Evolutionary conservation across 2,888 invertebrate genomes (phyloP).

Genomic region (Cepaea hortensis): DNA sequence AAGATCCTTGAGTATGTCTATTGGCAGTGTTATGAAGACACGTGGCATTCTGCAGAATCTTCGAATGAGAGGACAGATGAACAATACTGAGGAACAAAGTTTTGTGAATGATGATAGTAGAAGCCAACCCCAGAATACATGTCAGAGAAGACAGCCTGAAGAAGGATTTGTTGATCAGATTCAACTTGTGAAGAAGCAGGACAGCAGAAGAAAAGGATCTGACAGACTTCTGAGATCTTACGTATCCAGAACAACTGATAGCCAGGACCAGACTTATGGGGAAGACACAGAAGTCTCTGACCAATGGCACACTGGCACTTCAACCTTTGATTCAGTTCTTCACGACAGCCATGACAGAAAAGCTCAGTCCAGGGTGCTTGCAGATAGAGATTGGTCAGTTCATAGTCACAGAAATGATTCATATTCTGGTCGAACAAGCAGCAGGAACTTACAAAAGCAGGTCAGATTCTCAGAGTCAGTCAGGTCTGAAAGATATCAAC

Average conservation of each 20-base stretch:
- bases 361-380: neutral
- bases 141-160: conserved; percentile 4
- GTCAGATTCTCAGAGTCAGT: conserved; percentile 36
- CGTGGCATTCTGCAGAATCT: conserved; percentile 4
- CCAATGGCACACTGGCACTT: neutral
- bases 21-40: neutral
- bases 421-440: neutral
- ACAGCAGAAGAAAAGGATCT: neutral
- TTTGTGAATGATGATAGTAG: neutral
- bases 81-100: conserved; percentile 5
- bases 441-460: conserved; percentile 24
- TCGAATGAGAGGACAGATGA: neutral
- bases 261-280: conserved; percentile 3
- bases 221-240: neutral
- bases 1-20: neutral
- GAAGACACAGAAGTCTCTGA: conserved; percentile 24
- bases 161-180: neutral
- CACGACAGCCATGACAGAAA: conserved; percentile 22
- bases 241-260: neutral
- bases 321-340: neutral
- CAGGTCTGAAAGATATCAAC: conserved; percentile 25
- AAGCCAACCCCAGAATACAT: neutral
- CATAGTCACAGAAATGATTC: neutral
- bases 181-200: neutral
- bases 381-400: neutral